phyloP scores from a whole-genome alignment of 2,797 vertebrate species.

The Amblyopsis hoosieri region DNA sequence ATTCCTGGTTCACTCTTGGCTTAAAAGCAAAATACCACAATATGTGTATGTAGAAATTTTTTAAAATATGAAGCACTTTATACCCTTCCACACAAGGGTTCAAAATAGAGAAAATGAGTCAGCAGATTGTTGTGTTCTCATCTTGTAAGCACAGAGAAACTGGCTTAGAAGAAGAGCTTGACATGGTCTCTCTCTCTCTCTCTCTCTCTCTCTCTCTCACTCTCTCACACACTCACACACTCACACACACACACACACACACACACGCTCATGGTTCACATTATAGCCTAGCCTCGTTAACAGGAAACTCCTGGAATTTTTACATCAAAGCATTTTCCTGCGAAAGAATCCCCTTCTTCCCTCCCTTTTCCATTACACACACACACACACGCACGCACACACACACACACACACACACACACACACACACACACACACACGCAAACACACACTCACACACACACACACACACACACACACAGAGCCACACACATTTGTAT shows the following conservation, averaged over 20 bases:
- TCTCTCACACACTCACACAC: no score
- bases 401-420: no score
- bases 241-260: slow-evolving; percentile 2
- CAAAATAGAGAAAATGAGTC: slow-evolving; percentile 3
- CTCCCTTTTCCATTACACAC: neutral
- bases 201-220: no score
- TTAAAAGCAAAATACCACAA: neutral
- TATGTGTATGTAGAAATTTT: no score
- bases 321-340: slow-evolving; percentile 70
- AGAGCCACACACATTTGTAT: neutral
- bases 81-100: no score
- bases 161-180: slow-evolving; percentile 21
- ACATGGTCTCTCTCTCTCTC: neutral
- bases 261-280: slow-evolving; percentile 72
- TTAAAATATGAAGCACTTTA: no score
- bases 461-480: neutral
- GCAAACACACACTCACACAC: no score
- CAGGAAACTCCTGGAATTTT: slow-evolving; percentile 76
- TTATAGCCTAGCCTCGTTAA: slow-evolving; percentile 67
- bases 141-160: slow-evolving; percentile 39
- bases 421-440: no score
- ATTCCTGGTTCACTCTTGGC: slow-evolving; percentile 2
- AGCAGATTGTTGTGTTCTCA: slow-evolving; percentile 22
- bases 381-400: no score
- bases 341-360: slow-evolving; percentile 16